Evolutionary conservation across 2,113 vertebrate species (phyloP).

Genomic region (Rattus norvegicus): GRCr8 NC_086020.1:63202001-63202500

Average conservation of each 20-base stretch:
- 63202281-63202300: background rate
- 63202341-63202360: background rate
- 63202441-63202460: background rate
- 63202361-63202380: background rate
- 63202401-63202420: background rate
- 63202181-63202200: background rate
- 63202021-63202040: rapidly evolving
- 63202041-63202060: background rate
- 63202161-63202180: background rate
- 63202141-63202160: background rate
- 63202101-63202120: background rate
- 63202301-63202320: background rate
- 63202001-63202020: rapidly evolving
- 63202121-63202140: background rate
- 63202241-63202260: background rate
- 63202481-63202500: background rate
- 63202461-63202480: constrained; percentile 20
- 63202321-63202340: background rate
- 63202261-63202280: background rate
- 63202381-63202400: background rate
- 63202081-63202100: background rate
- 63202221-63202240: constrained; percentile 13
- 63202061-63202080: background rate
- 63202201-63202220: background rate
- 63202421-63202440: background rate